These are phyloP conservation scores for Eupeodes corollae DNA, from an alignment of 1,140 invertebrate genomes.

Conservation along the genomic window DNA sequence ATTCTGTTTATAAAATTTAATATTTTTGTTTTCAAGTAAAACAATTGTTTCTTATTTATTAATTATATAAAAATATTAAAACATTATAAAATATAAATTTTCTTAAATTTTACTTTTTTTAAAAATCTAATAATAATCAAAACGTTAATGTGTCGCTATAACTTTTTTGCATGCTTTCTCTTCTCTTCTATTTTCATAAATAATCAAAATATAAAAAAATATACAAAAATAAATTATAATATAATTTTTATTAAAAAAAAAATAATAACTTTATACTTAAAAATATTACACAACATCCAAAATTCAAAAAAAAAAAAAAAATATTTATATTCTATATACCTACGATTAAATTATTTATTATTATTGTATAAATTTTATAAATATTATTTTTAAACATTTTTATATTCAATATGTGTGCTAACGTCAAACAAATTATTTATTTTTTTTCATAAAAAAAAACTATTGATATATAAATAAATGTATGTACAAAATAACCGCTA, in stretches of 20 bases:
- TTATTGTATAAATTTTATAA: no score
- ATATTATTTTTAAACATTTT: no score
- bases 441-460: constrained; percentile 5
- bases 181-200: constrained; percentile 4
- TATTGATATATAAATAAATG: constrained; percentile 1
- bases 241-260: no score
- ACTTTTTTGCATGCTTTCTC: constrained; percentile 10
- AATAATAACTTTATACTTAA: background rate
- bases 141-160: constrained; percentile 10
- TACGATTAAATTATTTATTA: background rate
- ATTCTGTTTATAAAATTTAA: no score
- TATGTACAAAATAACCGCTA: background rate
- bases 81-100: background rate
- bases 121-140: background rate
- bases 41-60: no score
- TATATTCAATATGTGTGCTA: background rate
- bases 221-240: background rate
- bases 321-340: background rate
- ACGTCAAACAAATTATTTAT: constrained; percentile 14
- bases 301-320: background rate
- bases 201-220: constrained; percentile 3
- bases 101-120: background rate
- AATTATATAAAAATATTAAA: background rate
- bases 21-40: no score
- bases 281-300: constrained; percentile 8